These are phyloP conservation scores for Notamacropus eugenii DNA, from an alignment of 2,797 vertebrate genomes.

Conservation along the genomic window DNA sequence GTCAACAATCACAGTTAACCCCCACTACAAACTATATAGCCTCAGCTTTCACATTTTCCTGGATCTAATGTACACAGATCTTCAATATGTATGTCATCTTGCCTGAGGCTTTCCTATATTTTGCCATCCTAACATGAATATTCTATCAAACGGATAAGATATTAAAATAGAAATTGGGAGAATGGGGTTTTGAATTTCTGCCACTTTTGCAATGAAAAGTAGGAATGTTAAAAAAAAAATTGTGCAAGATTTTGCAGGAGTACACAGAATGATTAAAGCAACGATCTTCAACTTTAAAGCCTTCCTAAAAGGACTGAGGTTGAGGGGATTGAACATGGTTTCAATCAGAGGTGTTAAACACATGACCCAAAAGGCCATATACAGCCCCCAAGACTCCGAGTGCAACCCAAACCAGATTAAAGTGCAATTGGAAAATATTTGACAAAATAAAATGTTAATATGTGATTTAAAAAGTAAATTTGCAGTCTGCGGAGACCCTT, in stretches of 20 bases:
- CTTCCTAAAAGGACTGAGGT: slow-evolving; percentile 1
- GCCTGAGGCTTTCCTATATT: not conserved
- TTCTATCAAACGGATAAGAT: not conserved
- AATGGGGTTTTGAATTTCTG: not conserved
- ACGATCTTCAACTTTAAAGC: not conserved
- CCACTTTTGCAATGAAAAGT: slow-evolving; percentile 3
- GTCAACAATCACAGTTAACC: not conserved
- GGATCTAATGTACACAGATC: not conserved
- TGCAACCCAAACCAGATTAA: not conserved
- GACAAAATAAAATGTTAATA: not conserved
- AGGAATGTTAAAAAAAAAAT: slow-evolving; percentile 19
- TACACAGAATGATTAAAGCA: not conserved
- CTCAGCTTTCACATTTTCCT: not conserved
- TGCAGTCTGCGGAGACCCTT: not conserved
- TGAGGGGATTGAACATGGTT: not conserved
- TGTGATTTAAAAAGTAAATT: not conserved
- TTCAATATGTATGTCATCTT: not conserved
- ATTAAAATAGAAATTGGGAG: not conserved
- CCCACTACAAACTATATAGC: slow-evolving; percentile 19
- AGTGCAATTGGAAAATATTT: not conserved
- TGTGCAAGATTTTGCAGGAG: not conserved
- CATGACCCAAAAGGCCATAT: not conserved
- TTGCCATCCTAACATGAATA: not conserved
- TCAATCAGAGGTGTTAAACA: slow-evolving; percentile 7
- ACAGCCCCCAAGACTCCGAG: not conserved